Evolutionary conservation across 2,797 vertebrate species (phyloP).

Genomic region (Chelmon rostratus): DNA sequence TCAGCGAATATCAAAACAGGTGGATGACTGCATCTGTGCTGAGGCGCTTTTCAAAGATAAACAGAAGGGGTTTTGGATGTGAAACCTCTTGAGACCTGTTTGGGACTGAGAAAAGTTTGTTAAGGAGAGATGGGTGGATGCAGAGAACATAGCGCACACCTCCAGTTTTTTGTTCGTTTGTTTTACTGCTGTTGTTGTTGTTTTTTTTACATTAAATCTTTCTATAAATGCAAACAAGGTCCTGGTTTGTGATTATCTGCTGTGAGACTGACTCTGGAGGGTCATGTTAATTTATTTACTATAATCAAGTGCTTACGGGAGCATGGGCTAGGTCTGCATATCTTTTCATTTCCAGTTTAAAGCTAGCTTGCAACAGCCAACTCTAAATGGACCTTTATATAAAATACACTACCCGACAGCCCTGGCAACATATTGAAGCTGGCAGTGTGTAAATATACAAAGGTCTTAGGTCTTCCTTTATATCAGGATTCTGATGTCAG

Average conservation of each 20-base stretch:
- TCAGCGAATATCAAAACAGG: background rate
- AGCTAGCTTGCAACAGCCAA: background rate
- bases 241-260: background rate
- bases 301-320: background rate
- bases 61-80: background rate
- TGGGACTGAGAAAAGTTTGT: background rate
- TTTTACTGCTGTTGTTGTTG: conserved; percentile 16
- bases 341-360: background rate
- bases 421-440: too few relatives aligned
- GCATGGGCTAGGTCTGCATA: background rate
- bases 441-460: too few relatives aligned
- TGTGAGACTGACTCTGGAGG: background rate
- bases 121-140: background rate
- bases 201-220: conserved; percentile 30
- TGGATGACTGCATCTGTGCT: background rate
- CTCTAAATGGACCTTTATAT: background rate
- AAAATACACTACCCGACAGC: too few relatives aligned
- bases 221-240: background rate
- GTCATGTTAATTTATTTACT: background rate
- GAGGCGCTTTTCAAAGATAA: background rate
- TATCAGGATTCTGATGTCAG: too few relatives aligned
- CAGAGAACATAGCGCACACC: background rate
- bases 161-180: background rate
- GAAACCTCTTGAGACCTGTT: background rate
- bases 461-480: too few relatives aligned